Conservation (phyloP, 2,888 invertebrate genomes). For the Venusia cambrica region DNA sequence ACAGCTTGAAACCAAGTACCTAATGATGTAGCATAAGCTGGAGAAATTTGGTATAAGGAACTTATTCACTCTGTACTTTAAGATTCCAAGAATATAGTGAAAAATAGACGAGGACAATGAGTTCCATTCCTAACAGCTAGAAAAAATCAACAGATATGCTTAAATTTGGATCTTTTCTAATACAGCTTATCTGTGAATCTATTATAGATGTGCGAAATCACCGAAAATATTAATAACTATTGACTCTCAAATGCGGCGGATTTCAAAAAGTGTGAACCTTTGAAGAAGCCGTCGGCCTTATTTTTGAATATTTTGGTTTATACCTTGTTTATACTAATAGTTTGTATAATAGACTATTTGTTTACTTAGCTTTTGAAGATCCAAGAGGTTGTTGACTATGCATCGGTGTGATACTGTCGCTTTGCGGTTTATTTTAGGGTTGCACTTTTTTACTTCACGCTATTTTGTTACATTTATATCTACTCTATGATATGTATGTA, state of each 20-base stretch:
- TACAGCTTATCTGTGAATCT: constrained; percentile 61
- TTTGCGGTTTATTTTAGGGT: constrained; percentile 15
- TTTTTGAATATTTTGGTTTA: constrained; percentile 18
- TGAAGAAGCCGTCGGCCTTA: constrained; percentile 57
- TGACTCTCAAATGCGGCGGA: constrained; percentile 24
- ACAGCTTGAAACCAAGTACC: no score
- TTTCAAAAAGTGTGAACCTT: constrained; percentile 48
- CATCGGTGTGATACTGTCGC: constrained; percentile 42
- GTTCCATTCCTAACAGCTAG: no score
- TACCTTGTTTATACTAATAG: constrained; percentile 34
- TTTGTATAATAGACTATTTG: constrained; percentile 42
- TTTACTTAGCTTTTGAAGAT: constrained; percentile 42
- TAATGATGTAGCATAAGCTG: no score
- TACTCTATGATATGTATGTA: no score
- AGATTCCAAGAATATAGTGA: no score
- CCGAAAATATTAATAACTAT: constrained; percentile 34
- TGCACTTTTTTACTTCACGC: no score
- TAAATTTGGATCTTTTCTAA: no score
- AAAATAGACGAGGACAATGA: no score
- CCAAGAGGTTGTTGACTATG: constrained; percentile 50
- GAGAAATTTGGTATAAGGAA: no score
- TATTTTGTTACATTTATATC: no score
- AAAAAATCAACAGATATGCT: no score
- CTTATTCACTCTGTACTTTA: no score
- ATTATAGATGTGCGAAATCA: constrained; percentile 68